phyloP scores from a whole-genome alignment of 2,888 invertebrate genomes.

The Macaria liturata region DNA sequence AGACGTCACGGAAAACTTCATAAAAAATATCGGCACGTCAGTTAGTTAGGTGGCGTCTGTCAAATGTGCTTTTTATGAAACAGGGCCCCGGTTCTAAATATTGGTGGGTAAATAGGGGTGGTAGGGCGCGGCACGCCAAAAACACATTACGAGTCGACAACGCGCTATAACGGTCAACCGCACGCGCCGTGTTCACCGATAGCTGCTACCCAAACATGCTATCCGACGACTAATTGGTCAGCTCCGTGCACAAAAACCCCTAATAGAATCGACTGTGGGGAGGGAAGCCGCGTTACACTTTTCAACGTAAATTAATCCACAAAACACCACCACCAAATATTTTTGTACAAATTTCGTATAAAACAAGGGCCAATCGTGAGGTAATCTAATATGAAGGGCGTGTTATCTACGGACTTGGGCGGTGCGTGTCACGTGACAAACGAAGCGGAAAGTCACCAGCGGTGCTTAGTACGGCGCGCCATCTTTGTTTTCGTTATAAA shows the following conservation, averaged over 20 bases:
- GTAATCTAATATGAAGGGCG: slow-evolving; percentile 62
- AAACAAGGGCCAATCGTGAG: slow-evolving; percentile 60
- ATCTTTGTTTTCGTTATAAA: slow-evolving; percentile 64
- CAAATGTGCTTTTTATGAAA: background rate
- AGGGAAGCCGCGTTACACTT: slow-evolving; percentile 59
- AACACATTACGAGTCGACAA: slow-evolving; percentile 74
- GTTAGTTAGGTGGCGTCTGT: background rate
- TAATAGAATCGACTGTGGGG: slow-evolving; percentile 62
- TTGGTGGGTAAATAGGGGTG: slow-evolving; percentile 67
- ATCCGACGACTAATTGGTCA: slow-evolving; percentile 76
- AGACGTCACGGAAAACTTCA: too few species aligned
- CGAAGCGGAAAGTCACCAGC: slow-evolving; percentile 63
- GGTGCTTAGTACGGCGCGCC: slow-evolving; percentile 57
- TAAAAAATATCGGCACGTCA: too few species aligned
- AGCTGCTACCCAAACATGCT: slow-evolving; percentile 74
- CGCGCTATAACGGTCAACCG: slow-evolving; percentile 77
- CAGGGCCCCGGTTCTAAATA: slow-evolving; percentile 55
- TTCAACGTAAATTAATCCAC: slow-evolving; percentile 55
- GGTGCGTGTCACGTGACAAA: slow-evolving; percentile 65
- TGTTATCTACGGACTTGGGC: slow-evolving; percentile 66
- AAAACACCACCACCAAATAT: slow-evolving; percentile 44
- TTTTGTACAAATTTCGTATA: slow-evolving; percentile 51
- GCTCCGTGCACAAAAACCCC: slow-evolving; percentile 72
- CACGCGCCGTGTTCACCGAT: slow-evolving; percentile 69
- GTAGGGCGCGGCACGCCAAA: slow-evolving; percentile 75